Conservation (phyloP, 2,888 invertebrate species). For the Margaritifera margaritifera region DNA sequence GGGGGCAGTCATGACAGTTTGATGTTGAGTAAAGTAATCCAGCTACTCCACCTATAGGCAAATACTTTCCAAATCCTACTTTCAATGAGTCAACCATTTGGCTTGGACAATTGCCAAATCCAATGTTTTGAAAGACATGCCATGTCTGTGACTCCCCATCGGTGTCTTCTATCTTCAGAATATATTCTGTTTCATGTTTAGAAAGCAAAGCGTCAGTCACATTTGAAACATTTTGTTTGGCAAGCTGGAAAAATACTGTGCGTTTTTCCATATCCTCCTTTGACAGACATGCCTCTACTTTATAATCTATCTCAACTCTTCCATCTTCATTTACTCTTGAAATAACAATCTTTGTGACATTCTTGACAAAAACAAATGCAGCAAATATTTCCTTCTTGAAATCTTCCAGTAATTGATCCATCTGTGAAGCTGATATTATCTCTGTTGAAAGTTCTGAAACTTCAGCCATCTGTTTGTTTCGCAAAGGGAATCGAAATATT, state of each 20-base stretch:
- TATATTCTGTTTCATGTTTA: not conserved
- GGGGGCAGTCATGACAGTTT: not conserved
- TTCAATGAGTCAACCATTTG: conserved; percentile 36
- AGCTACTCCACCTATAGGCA: conserved; percentile 56
- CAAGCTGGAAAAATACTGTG: not conserved
- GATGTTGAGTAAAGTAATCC: conserved; percentile 9
- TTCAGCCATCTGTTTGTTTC: conserved; percentile 47
- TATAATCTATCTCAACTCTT: conserved; percentile 2
- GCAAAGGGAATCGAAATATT: conserved; percentile 41
- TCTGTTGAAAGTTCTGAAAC: conserved; percentile 51
- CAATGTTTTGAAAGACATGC: conserved; percentile 55
- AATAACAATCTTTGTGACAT: conserved; percentile 26
- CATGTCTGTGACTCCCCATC: conserved; percentile 26
- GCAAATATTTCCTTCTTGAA: conserved; percentile 21
- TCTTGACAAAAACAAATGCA: conserved; percentile 35
- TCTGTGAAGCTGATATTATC: conserved; percentile 1
- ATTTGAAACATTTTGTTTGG: not conserved
- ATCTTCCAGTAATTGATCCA: conserved; percentile 14
- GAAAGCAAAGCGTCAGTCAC: not conserved
- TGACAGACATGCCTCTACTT: conserved; percentile 4
- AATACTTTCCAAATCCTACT: conserved; percentile 37
- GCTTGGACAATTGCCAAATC: conserved; percentile 39
- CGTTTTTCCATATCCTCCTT: conserved; percentile 1
- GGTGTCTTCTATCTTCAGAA: conserved; percentile 11
- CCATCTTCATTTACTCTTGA: conserved; percentile 9